Evolutionary conservation across 2,113 vertebrate species (phyloP).

Genomic region (Platysteira castanea): DNA sequence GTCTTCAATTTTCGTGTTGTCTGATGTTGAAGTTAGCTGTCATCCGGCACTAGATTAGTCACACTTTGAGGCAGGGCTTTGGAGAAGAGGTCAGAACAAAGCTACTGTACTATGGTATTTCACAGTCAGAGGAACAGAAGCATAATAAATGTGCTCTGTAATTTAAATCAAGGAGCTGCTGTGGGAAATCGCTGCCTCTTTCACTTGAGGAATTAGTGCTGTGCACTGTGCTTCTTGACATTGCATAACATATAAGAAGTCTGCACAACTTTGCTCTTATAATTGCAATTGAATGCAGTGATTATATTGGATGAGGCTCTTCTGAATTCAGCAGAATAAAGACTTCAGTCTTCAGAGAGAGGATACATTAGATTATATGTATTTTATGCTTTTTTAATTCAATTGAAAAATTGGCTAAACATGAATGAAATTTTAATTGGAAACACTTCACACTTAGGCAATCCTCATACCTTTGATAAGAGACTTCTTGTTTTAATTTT

Average conservation of each 20-base stretch:
- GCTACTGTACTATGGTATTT: conserved; percentile 86
- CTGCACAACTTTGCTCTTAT: conserved; percentile 79
- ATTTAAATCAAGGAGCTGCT: conserved; percentile 86
- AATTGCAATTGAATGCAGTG: conserved; percentile 82
- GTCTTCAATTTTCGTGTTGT: conserved; percentile 88
- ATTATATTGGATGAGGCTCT: conserved; percentile 79
- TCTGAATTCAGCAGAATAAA: conserved; percentile 79
- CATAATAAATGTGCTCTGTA: conserved; percentile 85
- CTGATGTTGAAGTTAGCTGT: conserved; percentile 87
- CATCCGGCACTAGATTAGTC: conserved; percentile 83
- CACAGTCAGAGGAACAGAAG: conserved; percentile 84
- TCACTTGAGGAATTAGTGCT: conserved; percentile 81
- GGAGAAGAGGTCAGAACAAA: conserved; percentile 85
- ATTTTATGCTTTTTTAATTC: conserved; percentile 82
- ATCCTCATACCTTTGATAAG: conserved; percentile 73
- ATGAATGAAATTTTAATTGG: conserved; percentile 84
- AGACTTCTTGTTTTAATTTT: conserved; percentile 61
- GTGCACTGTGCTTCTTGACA: conserved; percentile 77
- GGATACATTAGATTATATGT: conserved; percentile 76
- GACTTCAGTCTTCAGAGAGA: conserved; percentile 72
- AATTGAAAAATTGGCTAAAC: conserved; percentile 82
- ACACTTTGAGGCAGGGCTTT: conserved; percentile 84
- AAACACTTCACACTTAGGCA: conserved; percentile 76
- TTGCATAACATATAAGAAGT: conserved; percentile 69
- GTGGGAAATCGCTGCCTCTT: conserved; percentile 79